These are phyloP conservation scores for Scyliorhinus canicula DNA, from an alignment of 2,797 vertebrate species.

Conservation along the genomic window DNA sequence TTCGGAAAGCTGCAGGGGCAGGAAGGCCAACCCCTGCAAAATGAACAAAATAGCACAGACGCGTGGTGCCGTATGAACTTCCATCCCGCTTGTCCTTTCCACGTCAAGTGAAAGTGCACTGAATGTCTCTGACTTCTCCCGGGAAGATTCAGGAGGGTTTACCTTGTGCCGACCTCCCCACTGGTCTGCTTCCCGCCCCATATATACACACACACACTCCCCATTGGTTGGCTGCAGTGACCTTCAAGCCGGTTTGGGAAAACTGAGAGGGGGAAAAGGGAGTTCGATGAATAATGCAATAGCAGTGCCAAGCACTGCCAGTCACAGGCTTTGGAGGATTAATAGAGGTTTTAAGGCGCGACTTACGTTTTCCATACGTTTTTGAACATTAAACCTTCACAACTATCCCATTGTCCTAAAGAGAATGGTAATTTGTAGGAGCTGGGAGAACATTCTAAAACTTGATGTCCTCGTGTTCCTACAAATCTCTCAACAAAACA, in stretches of 20 bases:
- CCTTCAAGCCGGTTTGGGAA: constrained; percentile 20
- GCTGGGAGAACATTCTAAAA: not conserved
- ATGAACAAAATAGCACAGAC: constrained; percentile 42
- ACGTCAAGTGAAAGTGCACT: not conserved
- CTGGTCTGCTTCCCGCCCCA: no score
- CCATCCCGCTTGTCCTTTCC: not conserved
- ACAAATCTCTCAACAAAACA: not conserved
- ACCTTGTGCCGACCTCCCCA: not conserved
- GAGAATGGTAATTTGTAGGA: not conserved
- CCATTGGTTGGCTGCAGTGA: constrained; percentile 40
- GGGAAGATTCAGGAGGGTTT: not conserved
- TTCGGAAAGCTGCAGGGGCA: constrained; percentile 43
- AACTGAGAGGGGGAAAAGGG: not conserved
- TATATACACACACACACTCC: no score
- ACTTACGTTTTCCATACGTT: not conserved
- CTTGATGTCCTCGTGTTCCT: not conserved
- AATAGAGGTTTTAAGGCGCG: not conserved
- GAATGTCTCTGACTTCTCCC: not conserved
- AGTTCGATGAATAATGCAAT: constrained; percentile 39
- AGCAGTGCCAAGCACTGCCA: not conserved
- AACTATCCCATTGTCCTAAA: not conserved
- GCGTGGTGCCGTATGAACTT: not conserved
- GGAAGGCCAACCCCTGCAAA: constrained; percentile 41
- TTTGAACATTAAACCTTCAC: not conserved
- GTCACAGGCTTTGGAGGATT: not conserved